Evolutionary conservation across 2,888 invertebrate species (phyloP), one percentile per base, ranked within the genome.

Genomic region (Drosophila rubida): DNA sequence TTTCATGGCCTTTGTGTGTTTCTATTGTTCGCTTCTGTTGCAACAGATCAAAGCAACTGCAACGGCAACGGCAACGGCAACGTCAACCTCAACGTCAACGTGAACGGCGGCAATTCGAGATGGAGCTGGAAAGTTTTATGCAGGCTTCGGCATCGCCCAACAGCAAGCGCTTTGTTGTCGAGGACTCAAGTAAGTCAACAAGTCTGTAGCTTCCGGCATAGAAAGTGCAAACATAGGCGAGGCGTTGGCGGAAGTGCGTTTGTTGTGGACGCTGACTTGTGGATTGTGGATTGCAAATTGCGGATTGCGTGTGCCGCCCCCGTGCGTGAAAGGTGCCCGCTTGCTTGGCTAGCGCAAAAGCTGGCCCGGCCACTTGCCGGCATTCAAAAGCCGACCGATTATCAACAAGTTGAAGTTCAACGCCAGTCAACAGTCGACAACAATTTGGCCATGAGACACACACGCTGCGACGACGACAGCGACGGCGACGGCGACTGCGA

Each of bases 101-200:
- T n/a, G 51, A 44, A 45, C 54, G 35, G 9, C 30, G n/a, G 60
- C 41, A 54, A 41, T 67, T 69, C 19, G 42, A 60, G 58, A 81
- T 83, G 86, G 80, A 81, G 23, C 39, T 89, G 78, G 87, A 85
- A 22, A 63, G 69, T 46, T 80, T 75, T 57, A 59, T 77, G 14
- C 86, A 83, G 74, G 72, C 83, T 16, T 65, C 80, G 49, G 61
- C 80, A 32, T 57, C 78, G 27, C 68, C 81, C 44, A 89, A 80
- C 61, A 80, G 85, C 49, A 90, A 89, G 50, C 90, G 90, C 32
- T 91, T 89, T 60, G 89, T 90, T 6, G 81, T 91, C 45, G 90
- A 90, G 74, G 89, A 90, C 75, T 89, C 90, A 63, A 89, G 90
- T 90, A 71, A 90, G 90, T 90, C 9, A 11, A 14, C 19, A n/a